Evolutionary conservation across 2,113 vertebrate genomes (phyloP).

Genomic region (Mus spicilegus): DNA sequence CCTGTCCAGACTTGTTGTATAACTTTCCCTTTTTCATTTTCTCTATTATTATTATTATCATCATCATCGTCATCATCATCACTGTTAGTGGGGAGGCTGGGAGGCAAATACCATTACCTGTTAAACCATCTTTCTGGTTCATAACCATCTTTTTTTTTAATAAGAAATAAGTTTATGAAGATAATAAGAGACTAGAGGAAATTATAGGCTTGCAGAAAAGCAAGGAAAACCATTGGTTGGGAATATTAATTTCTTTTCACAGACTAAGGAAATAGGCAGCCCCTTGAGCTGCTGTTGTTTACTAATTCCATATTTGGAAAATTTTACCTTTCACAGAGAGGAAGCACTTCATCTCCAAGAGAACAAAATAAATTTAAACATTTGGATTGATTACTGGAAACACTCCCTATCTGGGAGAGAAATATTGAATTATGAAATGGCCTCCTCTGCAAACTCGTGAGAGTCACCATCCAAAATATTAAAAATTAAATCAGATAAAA

Average conservation of each 20-base stretch:
- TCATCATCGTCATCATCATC: no score
- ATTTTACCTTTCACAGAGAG: slow-evolving; percentile 31
- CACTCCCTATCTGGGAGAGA: slow-evolving; percentile 70
- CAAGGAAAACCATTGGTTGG: slow-evolving; percentile 15
- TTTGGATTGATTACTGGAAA: slow-evolving; percentile 79
- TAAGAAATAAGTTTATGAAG: neutral
- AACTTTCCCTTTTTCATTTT: neutral
- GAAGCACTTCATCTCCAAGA: slow-evolving; percentile 61
- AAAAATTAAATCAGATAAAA: slow-evolving; percentile 83
- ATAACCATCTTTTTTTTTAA: neutral
- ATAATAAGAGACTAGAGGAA: slow-evolving; percentile 18
- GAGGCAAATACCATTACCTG: neutral
- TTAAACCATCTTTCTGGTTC: neutral
- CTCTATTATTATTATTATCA: neutral
- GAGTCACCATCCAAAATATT: slow-evolving; percentile 81
- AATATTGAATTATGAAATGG: slow-evolving; percentile 81
- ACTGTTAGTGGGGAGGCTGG: neutral
- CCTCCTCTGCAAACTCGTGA: slow-evolving; percentile 74
- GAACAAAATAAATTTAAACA: slow-evolving; percentile 74
- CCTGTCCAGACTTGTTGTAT: neutral
- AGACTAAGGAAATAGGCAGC: slow-evolving; percentile 32
- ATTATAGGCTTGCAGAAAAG: slow-evolving; percentile 42
- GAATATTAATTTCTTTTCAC: slow-evolving; percentile 44
- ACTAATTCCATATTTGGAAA: slow-evolving; percentile 57
- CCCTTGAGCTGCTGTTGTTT: neutral